Conservation (phyloP, 2,113 vertebrate species). For the Dicrurus megarhynchus region DNA sequence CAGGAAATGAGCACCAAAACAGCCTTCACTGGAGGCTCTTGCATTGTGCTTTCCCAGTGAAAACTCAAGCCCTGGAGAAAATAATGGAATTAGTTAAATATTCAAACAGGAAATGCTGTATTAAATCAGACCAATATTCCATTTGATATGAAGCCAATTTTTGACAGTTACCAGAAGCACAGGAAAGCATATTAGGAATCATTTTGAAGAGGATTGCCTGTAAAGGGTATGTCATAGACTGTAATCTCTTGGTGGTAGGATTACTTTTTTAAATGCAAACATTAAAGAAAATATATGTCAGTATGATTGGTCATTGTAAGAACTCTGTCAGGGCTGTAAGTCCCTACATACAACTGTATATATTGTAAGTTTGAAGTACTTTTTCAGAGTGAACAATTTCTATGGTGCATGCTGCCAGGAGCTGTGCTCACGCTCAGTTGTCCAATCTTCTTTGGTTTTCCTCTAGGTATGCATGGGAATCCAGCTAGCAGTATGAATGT, state of each 20-base stretch:
- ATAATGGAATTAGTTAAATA: slow-evolving; percentile 31
- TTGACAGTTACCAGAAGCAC: background rate
- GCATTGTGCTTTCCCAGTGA: background rate
- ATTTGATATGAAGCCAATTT: slow-evolving; percentile 1
- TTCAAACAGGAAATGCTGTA: slow-evolving; percentile 27
- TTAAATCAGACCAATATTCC: background rate
- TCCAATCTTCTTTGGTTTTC: background rate
- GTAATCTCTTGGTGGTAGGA: background rate
- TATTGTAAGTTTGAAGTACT: background rate
- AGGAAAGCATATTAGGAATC: background rate
- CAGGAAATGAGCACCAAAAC: background rate
- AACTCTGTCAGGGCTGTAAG: background rate
- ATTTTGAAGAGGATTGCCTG: background rate
- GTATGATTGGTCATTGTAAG: background rate
- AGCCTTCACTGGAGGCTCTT: background rate
- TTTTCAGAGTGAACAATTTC: background rate
- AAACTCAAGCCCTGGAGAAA: slow-evolving; percentile 21
- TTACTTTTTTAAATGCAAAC: background rate
- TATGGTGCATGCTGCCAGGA: background rate
- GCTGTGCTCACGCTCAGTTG: background rate
- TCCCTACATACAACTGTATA: background rate
- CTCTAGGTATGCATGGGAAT: background rate
- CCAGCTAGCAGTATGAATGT: background rate
- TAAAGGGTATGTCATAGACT: background rate
- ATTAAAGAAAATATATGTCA: background rate